Evolutionary conservation across 2,113 vertebrate species (phyloP).

Genomic region (Hippoglossus stenolepis): DNA sequence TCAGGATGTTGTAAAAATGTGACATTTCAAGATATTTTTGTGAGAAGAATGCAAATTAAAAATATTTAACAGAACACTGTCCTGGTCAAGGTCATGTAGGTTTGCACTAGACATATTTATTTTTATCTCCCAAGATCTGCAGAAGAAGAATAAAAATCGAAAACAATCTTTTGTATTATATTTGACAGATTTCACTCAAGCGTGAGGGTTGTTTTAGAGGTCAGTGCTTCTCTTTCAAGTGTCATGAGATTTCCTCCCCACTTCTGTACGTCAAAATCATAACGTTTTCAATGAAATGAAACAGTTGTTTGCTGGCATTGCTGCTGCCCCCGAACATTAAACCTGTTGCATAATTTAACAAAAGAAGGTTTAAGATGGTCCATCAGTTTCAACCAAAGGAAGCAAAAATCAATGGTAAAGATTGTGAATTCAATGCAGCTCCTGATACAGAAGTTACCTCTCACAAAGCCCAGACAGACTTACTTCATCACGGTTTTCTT

Average conservation of each 20-base stretch:
- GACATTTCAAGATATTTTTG: background rate
- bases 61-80: background rate
- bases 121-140: background rate
- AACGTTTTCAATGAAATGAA: background rate
- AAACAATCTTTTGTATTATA: conserved; percentile 4
- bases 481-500: background rate
- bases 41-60: conserved; percentile 25
- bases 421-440: background rate
- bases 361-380: background rate
- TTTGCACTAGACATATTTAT: background rate
- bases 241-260: background rate
- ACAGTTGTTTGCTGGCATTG: background rate
- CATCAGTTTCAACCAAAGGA: background rate
- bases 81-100: background rate
- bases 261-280: background rate
- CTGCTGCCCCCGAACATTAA: background rate
- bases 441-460: background rate
- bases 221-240: background rate
- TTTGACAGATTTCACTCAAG: background rate
- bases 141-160: background rate
- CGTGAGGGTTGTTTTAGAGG: background rate
- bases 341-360: background rate
- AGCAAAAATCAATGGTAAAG: too few species aligned
- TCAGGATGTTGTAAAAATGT: background rate
- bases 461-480: background rate